Conservation (phyloP, 2,113 vertebrate species). For the Pantherophis guttatus region DNA sequence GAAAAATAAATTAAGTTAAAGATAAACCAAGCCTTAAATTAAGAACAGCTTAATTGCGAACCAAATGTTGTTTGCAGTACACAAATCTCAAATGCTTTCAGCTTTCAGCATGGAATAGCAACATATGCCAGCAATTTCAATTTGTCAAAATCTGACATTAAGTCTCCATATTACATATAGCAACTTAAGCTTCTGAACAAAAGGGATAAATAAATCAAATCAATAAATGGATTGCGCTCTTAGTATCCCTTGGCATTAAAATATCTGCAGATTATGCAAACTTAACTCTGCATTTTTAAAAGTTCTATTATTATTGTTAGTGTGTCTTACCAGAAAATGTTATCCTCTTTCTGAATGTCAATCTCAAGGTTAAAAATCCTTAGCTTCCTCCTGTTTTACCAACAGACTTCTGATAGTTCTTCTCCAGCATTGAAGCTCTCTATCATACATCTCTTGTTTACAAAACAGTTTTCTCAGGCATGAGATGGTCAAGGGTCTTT, state of each 20-base stretch:
- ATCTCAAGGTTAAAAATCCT: neutral
- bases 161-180: neutral
- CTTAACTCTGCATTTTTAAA: neutral
- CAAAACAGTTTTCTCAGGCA: neutral
- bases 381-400: neutral
- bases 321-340: neutral
- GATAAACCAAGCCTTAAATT: neutral
- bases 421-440: neutral
- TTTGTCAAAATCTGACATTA: neutral
- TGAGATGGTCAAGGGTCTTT: neutral
- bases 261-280: neutral
- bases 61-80: neutral
- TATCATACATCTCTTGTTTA: neutral
- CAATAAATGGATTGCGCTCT: neutral
- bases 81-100: neutral
- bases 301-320: neutral
- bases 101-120: neutral
- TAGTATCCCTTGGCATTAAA: neutral
- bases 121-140: neutral
- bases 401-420: neutral
- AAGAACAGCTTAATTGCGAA: neutral
- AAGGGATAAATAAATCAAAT: neutral
- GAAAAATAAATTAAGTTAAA: conserved; percentile 16
- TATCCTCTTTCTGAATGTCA: neutral
- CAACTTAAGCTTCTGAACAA: neutral